Conservation (phyloP, 2,113 vertebrate species). For the Dicerorhinus sumatrensis region DNA sequence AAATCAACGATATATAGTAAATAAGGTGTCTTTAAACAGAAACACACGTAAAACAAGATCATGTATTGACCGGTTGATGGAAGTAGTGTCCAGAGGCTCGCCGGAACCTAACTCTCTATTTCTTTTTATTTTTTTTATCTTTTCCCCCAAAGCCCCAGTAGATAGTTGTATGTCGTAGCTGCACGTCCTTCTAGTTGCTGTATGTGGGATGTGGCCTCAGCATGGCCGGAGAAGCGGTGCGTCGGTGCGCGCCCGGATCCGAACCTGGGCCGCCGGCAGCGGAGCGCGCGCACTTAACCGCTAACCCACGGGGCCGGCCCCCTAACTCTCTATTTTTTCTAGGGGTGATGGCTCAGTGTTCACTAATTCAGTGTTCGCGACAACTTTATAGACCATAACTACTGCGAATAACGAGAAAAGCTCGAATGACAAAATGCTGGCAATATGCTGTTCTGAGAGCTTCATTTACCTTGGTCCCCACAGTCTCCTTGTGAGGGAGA, state of each 20-base stretch:
- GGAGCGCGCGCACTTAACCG: too few relatives aligned
- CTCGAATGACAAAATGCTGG: neutral
- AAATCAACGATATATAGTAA: neutral
- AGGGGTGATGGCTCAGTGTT: too few relatives aligned
- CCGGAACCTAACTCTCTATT: neutral
- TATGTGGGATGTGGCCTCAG: too few relatives aligned
- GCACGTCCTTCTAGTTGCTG: too few relatives aligned
- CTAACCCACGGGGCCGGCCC: too few relatives aligned
- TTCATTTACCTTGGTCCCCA: neutral
- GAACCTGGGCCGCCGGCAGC: too few relatives aligned
- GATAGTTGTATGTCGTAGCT: too few relatives aligned
- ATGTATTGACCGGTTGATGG: neutral
- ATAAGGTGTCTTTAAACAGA: neutral
- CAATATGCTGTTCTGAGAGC: neutral
- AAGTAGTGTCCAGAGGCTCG: neutral
- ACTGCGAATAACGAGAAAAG: rapidly evolving
- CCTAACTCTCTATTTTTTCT: neutral
- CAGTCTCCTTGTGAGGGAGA: neutral
- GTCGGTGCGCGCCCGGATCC: too few relatives aligned
- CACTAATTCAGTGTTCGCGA: neutral
- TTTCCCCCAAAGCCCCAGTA: too few relatives aligned
- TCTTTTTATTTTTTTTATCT: neutral
- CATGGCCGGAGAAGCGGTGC: too few relatives aligned
- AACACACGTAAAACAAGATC: neutral
- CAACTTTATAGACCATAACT: neutral